Conservation (phyloP, 1,140 invertebrate species). For the Macrobrachium rosenbergii region DNA sequence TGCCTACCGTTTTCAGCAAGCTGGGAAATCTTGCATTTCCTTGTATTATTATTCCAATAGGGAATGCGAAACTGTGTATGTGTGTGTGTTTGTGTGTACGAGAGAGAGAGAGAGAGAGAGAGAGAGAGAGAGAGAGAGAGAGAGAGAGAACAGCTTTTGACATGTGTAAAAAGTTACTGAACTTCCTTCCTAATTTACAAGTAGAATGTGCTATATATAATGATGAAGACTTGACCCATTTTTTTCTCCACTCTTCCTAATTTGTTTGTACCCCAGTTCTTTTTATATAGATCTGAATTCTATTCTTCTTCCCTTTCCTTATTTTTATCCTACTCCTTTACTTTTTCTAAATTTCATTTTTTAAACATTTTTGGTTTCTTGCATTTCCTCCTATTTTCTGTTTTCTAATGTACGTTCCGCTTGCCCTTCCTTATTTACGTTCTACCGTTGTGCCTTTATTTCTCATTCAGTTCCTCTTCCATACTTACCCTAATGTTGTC, state of each 20-base stretch:
- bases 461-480: neutral
- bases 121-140: neutral
- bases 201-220: neutral
- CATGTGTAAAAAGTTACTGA: no score
- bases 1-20: no score
- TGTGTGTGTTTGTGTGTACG: no score
- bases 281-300: neutral
- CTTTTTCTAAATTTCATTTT: neutral
- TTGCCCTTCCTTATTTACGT: neutral
- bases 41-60: no score
- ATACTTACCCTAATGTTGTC: slow-evolving; percentile 30
- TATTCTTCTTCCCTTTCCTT: neutral
- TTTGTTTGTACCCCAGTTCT: neutral
- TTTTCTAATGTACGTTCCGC: neutral
- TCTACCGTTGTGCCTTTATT: neutral
- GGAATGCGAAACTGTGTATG: no score
- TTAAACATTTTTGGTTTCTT: no score
- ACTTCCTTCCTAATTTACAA: neutral
- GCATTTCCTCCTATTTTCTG: no score
- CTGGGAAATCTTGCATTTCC: no score
- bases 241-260: neutral
- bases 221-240: neutral
- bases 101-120: slow-evolving; percentile 9
- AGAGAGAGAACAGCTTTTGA: neutral
- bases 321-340: neutral